Evolutionary conservation across 2,113 vertebrate species (phyloP).

Genomic region (Spea multiplicata): DNA sequence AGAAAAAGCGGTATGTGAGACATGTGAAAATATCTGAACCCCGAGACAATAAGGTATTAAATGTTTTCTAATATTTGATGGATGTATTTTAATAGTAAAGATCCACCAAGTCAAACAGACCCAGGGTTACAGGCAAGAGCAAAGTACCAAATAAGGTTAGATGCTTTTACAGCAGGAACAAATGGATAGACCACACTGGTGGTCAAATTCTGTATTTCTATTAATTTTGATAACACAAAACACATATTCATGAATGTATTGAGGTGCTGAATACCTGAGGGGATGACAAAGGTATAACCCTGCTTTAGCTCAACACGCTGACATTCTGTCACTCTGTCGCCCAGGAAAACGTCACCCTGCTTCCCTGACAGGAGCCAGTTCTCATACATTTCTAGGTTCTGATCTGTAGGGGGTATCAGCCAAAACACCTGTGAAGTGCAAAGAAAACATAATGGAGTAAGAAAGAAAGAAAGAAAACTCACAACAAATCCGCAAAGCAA

Average conservation of each 20-base stretch:
- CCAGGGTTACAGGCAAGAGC: no score
- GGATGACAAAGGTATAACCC: conserved; percentile 96
- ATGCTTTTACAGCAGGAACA: no score
- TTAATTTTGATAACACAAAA: no score
- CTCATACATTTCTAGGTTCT: conserved; percentile 96
- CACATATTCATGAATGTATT: neutral
- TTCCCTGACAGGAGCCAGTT: conserved; percentile 98
- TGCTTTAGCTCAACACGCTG: conserved; percentile 94
- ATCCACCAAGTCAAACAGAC: no score
- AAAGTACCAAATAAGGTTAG: no score
- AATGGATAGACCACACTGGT: neutral
- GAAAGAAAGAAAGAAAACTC: neutral
- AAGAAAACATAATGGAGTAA: neutral
- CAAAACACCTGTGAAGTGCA: conserved; percentile 84
- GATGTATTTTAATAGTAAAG: no score
- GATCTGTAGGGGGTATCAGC: conserved; percentile 92
- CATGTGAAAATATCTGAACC: no score
- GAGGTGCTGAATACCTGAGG: conserved; percentile 77
- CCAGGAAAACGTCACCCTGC: conserved; percentile 96
- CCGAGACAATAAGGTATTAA: no score
- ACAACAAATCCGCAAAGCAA: neutral
- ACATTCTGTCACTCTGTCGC: conserved; percentile 89
- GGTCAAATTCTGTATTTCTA: no score
- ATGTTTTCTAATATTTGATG: no score
- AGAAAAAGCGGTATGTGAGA: no score